Evolutionary conservation across 2,113 vertebrate species (phyloP).

Genomic region (Pelvicachromis taeniatus): DNA sequence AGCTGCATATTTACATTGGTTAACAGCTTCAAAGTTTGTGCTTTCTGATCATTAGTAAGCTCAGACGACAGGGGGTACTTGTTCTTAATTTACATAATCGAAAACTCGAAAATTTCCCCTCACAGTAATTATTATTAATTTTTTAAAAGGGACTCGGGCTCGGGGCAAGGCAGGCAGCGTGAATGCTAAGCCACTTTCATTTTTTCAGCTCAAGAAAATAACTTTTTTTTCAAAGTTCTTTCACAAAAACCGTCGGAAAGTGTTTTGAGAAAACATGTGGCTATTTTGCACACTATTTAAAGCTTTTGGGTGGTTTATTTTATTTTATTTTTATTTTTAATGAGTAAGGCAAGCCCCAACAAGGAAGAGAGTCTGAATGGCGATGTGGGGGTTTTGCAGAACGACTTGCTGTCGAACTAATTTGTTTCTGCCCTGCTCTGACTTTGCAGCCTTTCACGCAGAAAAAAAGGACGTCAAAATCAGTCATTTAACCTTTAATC

Average conservation of each 20-base stretch:
- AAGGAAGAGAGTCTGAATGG: conserved; percentile 67
- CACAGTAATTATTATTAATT: conserved; percentile 80
- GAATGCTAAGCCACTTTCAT: conserved; percentile 38
- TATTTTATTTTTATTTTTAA: conserved; percentile 46
- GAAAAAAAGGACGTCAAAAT: neutral
- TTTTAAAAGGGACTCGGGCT: conserved; percentile 53
- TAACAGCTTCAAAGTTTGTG: neutral
- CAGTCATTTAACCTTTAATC: neutral
- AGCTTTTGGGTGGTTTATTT: conserved; percentile 3
- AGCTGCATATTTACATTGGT: conserved; percentile 56
- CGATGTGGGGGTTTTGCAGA: conserved; percentile 44
- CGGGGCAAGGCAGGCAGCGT: neutral
- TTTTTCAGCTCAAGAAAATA: conserved; percentile 17
- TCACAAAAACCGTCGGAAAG: conserved; percentile 76
- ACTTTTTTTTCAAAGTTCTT: neutral
- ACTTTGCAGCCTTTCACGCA: neutral
- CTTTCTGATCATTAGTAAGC: neutral
- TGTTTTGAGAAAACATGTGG: conserved; percentile 14
- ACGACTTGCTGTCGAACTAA: conserved; percentile 43
- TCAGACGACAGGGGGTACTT: conserved; percentile 29
- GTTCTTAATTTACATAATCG: conserved; percentile 75
- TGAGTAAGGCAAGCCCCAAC: conserved; percentile 46
- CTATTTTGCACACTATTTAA: conserved; percentile 45
- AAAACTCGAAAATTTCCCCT: conserved; percentile 37
- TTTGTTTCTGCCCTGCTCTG: conserved; percentile 12